phyloP scores from a whole-genome alignment of 2,888 invertebrate species.

The Elegia similella region DNA sequence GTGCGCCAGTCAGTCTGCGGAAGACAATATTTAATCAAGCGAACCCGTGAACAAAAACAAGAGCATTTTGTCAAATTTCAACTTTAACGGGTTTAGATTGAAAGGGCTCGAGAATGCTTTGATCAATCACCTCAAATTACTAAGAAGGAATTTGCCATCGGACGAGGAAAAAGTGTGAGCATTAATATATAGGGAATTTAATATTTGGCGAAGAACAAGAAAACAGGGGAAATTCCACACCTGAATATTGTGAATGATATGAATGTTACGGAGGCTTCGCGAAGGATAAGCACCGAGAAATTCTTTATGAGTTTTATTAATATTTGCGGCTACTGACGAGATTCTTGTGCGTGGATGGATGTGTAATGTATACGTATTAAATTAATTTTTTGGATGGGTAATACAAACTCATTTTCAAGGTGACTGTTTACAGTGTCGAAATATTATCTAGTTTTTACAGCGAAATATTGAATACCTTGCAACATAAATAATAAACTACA shows the following conservation, averaged over 20 bases:
- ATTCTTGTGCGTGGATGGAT: not conserved
- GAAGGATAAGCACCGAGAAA: conserved; percentile 42
- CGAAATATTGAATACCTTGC: no score
- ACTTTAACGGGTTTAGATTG: conserved; percentile 21
- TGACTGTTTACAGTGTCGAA: not conserved
- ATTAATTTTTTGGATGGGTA: not conserved
- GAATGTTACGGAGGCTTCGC: conserved; percentile 38
- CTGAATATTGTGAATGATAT: conserved; percentile 58
- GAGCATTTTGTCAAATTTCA: not conserved
- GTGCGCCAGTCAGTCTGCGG: no score
- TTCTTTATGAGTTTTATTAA: conserved; percentile 44
- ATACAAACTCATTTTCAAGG: not conserved
- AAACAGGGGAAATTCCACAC: conserved; percentile 46
- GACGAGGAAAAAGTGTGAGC: conserved; percentile 54
- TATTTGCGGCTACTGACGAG: not conserved
- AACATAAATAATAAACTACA: no score
- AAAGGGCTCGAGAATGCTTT: conserved; percentile 49
- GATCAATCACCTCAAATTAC: conserved; percentile 62
- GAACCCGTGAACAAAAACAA: not conserved
- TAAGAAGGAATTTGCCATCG: conserved; percentile 48
- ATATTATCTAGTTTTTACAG: no score
- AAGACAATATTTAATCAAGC: not conserved
- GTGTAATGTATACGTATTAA: not conserved
- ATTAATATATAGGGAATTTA: conserved; percentile 66
- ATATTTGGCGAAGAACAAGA: conserved; percentile 62